Percentiles rank a stretch among this genome's conserved stretches.
phyloP scores from a whole-genome alignment of 2,888 invertebrate species.

The Serrognathus titanus region DNA sequence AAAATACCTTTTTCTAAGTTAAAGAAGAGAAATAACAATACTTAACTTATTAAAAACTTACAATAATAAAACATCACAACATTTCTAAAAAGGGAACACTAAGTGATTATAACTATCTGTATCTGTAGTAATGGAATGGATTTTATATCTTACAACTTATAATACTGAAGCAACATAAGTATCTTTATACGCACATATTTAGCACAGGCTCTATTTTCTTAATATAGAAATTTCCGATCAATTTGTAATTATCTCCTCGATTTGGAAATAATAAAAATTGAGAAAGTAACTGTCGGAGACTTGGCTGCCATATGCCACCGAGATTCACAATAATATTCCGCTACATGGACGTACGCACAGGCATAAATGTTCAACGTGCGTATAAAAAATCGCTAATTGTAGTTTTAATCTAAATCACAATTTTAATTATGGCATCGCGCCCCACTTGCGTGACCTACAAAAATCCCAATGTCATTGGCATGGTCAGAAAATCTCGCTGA shows the following conservation, averaged over 20 bases:
- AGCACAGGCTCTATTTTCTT: neutral
- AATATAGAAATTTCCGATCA: neutral
- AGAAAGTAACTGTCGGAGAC: too few relatives aligned
- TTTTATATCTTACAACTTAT: too few relatives aligned
- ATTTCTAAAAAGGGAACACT: too few relatives aligned
- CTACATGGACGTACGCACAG: neutral
- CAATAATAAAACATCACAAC: too few relatives aligned
- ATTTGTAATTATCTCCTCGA: neutral
- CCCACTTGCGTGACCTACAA: constrained; percentile 39
- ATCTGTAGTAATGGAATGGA: too few relatives aligned
- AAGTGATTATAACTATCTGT: too few relatives aligned
- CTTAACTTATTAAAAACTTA: too few relatives aligned
- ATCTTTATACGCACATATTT: neutral
- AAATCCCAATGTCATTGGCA: constrained; percentile 41
- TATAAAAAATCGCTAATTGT: constrained; percentile 17
- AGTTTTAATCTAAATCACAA: constrained; percentile 13
- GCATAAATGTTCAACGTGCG: constrained; percentile 10
- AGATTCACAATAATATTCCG: neutral
- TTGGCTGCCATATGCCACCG: neutral
- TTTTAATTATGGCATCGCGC: constrained; percentile 33
- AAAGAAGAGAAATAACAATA: too few relatives aligned
- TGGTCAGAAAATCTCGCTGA: constrained; percentile 26
- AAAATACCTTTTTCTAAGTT: too few relatives aligned
- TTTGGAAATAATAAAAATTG: too few relatives aligned
- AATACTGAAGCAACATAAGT: too few relatives aligned